These are phyloP conservation scores for Drosophila parvula DNA, from an alignment of 1,140 invertebrate genomes.

Conservation along the genomic window DNA sequence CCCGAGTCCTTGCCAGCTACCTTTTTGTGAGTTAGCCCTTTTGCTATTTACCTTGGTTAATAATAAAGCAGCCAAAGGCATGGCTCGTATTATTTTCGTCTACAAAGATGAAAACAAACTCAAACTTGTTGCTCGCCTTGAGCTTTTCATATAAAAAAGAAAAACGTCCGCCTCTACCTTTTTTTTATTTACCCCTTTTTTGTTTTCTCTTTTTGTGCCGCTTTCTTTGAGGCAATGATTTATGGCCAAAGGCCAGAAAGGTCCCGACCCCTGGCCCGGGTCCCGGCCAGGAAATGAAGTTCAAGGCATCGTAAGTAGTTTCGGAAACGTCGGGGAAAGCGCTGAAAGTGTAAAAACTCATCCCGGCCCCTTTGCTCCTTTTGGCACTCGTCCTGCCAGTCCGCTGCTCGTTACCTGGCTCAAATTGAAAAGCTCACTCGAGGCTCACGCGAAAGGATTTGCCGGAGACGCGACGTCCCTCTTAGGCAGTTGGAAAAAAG, in stretches of 20 bases:
- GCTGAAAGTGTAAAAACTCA: slow-evolving; percentile 68
- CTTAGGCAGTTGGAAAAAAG: slow-evolving; percentile 63
- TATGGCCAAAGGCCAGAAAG: slow-evolving; percentile 72
- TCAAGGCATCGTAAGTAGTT: slow-evolving; percentile 79
- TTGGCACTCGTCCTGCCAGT: slow-evolving; percentile 28
- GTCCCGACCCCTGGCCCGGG: slow-evolving; percentile 30
- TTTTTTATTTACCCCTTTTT: slow-evolving; percentile 45
- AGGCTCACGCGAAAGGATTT: slow-evolving; percentile 51
- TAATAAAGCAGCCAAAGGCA: slow-evolving; percentile 77
- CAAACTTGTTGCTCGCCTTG: slow-evolving; percentile 73
- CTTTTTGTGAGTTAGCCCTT: slow-evolving; percentile 65
- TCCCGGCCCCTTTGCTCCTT: slow-evolving; percentile 10
- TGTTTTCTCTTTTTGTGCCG: slow-evolving; percentile 46
- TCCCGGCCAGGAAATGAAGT: slow-evolving; percentile 70
- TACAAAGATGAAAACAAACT: slow-evolving; percentile 78
- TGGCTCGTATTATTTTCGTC: slow-evolving; percentile 65
- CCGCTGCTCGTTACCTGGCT: slow-evolving; percentile 60
- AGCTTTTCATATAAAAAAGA: slow-evolving; percentile 58
- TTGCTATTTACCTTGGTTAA: slow-evolving; percentile 81
- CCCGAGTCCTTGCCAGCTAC: slow-evolving; percentile 41
- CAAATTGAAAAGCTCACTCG: slow-evolving; percentile 81
- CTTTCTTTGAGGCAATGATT: slow-evolving; percentile 69
- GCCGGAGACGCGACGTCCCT: slow-evolving; percentile 22
- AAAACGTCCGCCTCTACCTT: slow-evolving; percentile 32
- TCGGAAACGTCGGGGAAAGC: slow-evolving; percentile 61